Base-by-base conservation (phyloP, 30 jellyfish, hydroid and myxozoan species). In the Aurelia aurita region DNA sequence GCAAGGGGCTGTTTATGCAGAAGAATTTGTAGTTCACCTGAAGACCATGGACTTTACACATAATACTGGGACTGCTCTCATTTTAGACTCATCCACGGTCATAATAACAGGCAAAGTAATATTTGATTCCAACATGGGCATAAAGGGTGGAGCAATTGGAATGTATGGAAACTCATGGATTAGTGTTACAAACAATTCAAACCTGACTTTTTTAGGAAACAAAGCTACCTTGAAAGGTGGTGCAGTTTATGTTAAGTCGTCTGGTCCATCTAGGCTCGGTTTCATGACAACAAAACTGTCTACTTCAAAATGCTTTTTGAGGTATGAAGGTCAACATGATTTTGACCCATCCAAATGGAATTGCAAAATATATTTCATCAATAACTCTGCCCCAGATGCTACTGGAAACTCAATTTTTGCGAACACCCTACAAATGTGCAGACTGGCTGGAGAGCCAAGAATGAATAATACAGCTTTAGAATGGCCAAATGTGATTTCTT, bases 1-100 rank as follows among this genome's bases (percentile, higher is more conserved):
- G 16, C 98, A 91, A 85, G 98, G 98, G 29, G 89, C 98, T 45
- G 80, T 91, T 2, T 91, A 91, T 79, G 87, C 91, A 20, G 95
- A 84, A 54, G 96, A 84, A 63, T 83, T 71, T 49, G 32, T 68
- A 79, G 22, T 83, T 22, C 46, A 22, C 34, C 27, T 83, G 1
- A 62, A 63, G 12, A 1, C 49, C 55, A 70, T 86, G 18, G 62
- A 20, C 31, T 89, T 89, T 55, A 21, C 9, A 1, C 8, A 45
- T 22, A 90, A 90, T 54, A 39, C 57, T 47, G 86, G 87, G 23
- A 90, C 97, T 32, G 95, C 96, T 9, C 54, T 90, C 10, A 89
- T 90, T n/a, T 57, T 90, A 62, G 97, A 90, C 72, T 65, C 91
- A 20, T 47, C 96, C 12, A 54, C 90, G 0, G 32, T 70, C 35